Evolutionary conservation across 2,113 vertebrate genomes (phyloP), one percentile per base, ranked within the genome.

Genomic region (Amblyopsis rosae): DNA sequence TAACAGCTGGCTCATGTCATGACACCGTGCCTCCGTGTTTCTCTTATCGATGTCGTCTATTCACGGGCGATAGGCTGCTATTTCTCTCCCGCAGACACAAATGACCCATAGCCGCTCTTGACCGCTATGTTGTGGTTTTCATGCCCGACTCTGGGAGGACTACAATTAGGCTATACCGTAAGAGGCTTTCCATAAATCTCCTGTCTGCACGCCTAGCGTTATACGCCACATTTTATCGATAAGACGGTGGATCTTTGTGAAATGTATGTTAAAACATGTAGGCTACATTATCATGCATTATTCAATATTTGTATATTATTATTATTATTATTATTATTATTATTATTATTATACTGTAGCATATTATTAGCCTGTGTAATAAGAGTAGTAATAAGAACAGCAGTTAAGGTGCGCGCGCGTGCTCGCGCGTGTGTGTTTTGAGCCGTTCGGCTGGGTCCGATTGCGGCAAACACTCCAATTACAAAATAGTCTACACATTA

Each of bases 181-280:
- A 90, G 85, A 89, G 77, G 86, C 85, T 89, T 89, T 87, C 75
- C 82, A 32, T 87, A 87, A 89, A 66, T 77, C 82, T 61, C 0
- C 67, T 12, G 79, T 26, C 26, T 26, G 76, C 67, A 82, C 70
- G 26, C 60, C 71, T 56, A 6, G 12, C 13, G 12, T 16, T 8
- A 17, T 66, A 58, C 67, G 81, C 67, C 75, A 60, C 9, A 56
- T 49, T 58, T 33, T 62, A 64, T 54, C 32, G 48, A 41, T 41
- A 41, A 73, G 67, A 68, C 59, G 9, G 2, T 12, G 19, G 9
- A 32, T 26, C 48, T 59, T 12, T 41, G 15, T 9, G n/a, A 17
- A 7, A 50, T 33, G 48, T 61, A 8, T 41, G 35, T 41, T 6
- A 6, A 41, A 41, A 41, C 35, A 41, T 8, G 26, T 26, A 26